Base-by-base conservation (phyloP, 2,113 vertebrate species). In the Neomonachus schauinslandi region DNA sequence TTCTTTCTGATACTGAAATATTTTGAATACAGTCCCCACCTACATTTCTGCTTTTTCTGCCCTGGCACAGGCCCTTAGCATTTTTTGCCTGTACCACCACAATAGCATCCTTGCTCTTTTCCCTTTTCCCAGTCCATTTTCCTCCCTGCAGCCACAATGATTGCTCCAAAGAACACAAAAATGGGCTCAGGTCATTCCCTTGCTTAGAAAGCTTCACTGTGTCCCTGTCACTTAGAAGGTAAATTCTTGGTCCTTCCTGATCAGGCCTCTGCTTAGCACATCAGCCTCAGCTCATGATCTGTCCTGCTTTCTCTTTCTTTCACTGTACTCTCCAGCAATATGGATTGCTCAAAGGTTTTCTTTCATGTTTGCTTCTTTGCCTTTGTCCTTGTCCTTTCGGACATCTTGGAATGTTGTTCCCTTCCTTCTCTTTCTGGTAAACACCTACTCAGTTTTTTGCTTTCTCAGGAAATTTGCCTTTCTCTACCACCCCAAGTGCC, bases 401-500 rank as follows among this genome's bases (percentile, higher is more conserved):
- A 65, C 13, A 61, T 97, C 42, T 96, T 91, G 36, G 9, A 87
- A 77, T 90, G 22, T 74, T 81, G 33, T 93, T 92, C 28, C 11
- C 15, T 77, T 92, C 33, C 39, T 83, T 65, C 49, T 77, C 39
- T 84, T 87, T 93, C 42, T 82, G 51, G 3, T 77, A 67, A 94
- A 92, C 11, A 77, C 33, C 11, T 77, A 71, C 33, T 95, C 46
- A 84, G 2, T 55, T 84, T 90, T 91, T 94, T 85, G 85, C 39
- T 97, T 97, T 95, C 28, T 92, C 26, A 90, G 63, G n/a, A 80
- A 51, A 84, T 7, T 96, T 97, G 31, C 21, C 5, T 77, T 92
- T 91, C 61, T 80, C 39, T 13, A 85, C 4, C 55, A 85, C 11
- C 31, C 42, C 24, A 61, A 19, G 53, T 63, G 4, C 31, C 5